These are phyloP conservation scores for Manis crassicaudata DNA, from an alignment of 2,797 vertebrate species.

Conservation along the genomic window DNA sequence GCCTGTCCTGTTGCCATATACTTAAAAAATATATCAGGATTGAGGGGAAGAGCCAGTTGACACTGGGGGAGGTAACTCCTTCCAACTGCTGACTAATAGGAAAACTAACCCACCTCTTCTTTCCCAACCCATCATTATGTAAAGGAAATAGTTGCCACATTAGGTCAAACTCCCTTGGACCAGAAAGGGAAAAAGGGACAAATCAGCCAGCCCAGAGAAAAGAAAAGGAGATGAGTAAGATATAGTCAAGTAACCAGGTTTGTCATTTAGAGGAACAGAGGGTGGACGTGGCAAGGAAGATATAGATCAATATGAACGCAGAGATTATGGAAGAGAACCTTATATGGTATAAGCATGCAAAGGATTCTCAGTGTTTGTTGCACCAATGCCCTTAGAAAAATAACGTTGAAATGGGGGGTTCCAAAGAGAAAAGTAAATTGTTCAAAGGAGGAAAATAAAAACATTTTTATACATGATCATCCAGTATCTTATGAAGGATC, in stretches of 20 bases:
- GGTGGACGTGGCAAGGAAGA: not conserved
- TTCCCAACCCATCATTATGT: slow-evolving; percentile 74
- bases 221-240: slow-evolving; percentile 41
- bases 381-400: not conserved
- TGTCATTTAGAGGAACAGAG: not conserved
- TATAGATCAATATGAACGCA: accelerated
- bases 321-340: accelerated
- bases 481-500: slow-evolving; percentile 63
- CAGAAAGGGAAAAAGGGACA: slow-evolving; percentile 51
- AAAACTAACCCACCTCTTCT: slow-evolving; percentile 67
- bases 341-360: accelerated
- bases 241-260: not conserved
- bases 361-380: not conserved
- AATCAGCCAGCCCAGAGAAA: slow-evolving; percentile 44
- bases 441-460: slow-evolving; percentile 68
- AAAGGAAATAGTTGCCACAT: slow-evolving; percentile 72
- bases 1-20: not conserved
- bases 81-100: slow-evolving; percentile 68
- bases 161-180: slow-evolving; percentile 65
- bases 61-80: slow-evolving; percentile 62
- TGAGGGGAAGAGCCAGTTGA: slow-evolving; percentile 46
- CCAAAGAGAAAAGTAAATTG: not conserved
- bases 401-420: not conserved
- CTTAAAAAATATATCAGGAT: slow-evolving; percentile 17
- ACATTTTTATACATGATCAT: slow-evolving; percentile 70